These are phyloP conservation scores for Scaptomyza pallida DNA, from an alignment of 1,140 invertebrate genomes.

Conservation along the genomic window DNA sequence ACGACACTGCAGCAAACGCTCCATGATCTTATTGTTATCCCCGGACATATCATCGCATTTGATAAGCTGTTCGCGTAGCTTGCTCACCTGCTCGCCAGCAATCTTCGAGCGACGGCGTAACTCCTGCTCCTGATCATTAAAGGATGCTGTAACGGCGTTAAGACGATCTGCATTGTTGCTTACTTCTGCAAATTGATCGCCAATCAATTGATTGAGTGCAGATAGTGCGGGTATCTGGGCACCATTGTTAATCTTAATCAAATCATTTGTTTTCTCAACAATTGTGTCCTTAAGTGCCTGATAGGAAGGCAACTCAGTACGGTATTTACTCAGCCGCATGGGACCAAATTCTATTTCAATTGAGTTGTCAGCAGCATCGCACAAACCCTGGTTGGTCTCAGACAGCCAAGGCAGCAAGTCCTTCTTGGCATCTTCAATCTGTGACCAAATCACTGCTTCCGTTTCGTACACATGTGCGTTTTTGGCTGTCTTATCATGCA, in stretches of 20 bases:
- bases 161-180: constrained; percentile 90
- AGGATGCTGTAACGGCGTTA: constrained; percentile 88
- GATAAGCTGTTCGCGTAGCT: constrained; percentile 92
- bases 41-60: constrained; percentile 96
- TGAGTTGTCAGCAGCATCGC: constrained; percentile 89
- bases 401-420: constrained; percentile 93
- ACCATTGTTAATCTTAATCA: constrained; percentile 91
- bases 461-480: constrained; percentile 92
- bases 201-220: constrained; percentile 88
- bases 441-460: constrained; percentile 95
- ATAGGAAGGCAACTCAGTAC: constrained; percentile 92
- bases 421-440: constrained; percentile 93
- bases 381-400: constrained; percentile 90
- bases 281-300: constrained; percentile 90
- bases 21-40: constrained; percentile 92
- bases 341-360: constrained; percentile 92
- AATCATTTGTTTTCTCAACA: constrained; percentile 90
- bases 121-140: constrained; percentile 90
- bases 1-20: constrained; percentile 90
- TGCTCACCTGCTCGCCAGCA: constrained; percentile 88
- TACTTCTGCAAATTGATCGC: constrained; percentile 91
- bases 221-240: constrained; percentile 88
- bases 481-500: constrained; percentile 88
- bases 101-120: constrained; percentile 90
- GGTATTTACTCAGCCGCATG: constrained; percentile 91